phyloP scores from a whole-genome alignment of 2,888 invertebrate species.

The Cistogaster globosa region DNA sequence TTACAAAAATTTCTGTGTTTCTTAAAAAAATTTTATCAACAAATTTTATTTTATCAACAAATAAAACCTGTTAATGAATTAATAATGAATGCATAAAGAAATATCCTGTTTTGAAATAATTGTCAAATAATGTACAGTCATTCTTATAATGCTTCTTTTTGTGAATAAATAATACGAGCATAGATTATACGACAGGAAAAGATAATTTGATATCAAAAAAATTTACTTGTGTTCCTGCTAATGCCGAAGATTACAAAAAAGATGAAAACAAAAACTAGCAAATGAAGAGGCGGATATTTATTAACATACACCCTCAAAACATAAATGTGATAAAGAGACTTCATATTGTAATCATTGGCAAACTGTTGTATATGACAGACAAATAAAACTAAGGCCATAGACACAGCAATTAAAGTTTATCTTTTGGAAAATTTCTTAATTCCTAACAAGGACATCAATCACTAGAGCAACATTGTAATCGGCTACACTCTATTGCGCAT shows the following conservation, averaged over 20 bases:
- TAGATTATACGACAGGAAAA: too few relatives aligned
- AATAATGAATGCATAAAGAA: too few relatives aligned
- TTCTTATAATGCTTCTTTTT: too few relatives aligned
- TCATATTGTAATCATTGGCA: conserved; percentile 14
- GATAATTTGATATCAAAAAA: too few relatives aligned
- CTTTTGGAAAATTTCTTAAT: conserved; percentile 15
- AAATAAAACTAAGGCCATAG: conserved; percentile 4
- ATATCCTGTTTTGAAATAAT: too few relatives aligned
- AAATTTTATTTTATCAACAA: too few relatives aligned
- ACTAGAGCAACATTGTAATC: not conserved
- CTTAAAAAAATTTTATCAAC: too few relatives aligned
- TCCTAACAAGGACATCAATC: conserved; percentile 13
- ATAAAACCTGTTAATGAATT: too few relatives aligned
- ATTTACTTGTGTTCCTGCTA: too few relatives aligned
- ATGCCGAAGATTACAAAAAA: not conserved
- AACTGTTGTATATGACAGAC: conserved; percentile 26
- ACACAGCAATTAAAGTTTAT: conserved; percentile 47
- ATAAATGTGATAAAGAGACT: not conserved
- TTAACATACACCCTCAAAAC: not conserved
- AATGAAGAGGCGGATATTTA: not conserved
- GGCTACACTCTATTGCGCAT: not conserved
- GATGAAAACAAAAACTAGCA: not conserved
- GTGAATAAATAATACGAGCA: too few relatives aligned
- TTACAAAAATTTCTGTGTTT: too few relatives aligned
- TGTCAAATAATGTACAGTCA: too few relatives aligned